Evolutionary conservation across 2,888 invertebrate genomes (phyloP).

Genomic region (Palloptera scutellata): DNA sequence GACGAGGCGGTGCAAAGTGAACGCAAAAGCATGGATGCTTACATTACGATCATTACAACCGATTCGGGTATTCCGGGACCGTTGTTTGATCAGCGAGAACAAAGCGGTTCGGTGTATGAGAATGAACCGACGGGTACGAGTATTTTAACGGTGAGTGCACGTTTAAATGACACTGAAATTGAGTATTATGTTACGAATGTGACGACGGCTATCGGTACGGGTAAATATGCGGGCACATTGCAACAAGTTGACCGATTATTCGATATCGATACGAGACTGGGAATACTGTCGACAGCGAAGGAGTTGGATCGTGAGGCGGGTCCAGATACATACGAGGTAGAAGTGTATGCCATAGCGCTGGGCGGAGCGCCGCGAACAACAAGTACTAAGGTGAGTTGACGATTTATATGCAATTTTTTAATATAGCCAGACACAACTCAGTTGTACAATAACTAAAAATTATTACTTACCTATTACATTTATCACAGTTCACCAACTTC

Average conservation of each 20-base stretch:
- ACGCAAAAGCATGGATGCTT: conserved; percentile 85
- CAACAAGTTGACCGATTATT: conserved; percentile 87
- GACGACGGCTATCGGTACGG: conserved; percentile 64
- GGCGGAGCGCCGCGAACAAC: conserved; percentile 78
- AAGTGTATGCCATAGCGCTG: conserved; percentile 83
- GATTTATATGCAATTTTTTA: not conserved
- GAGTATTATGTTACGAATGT: conserved; percentile 93
- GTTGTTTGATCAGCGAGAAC: conserved; percentile 71
- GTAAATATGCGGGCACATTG: conserved; percentile 46
- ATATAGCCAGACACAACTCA: not conserved
- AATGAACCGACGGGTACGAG: conserved; percentile 89
- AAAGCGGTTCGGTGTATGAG: conserved; percentile 84
- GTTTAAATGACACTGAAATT: conserved; percentile 72
- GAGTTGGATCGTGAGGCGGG: conserved; percentile 86
- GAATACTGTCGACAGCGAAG: conserved; percentile 85
- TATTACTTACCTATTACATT: too few relatives aligned
- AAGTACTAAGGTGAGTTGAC: conserved; percentile 79
- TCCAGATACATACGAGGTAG: conserved; percentile 82
- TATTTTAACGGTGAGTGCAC: conserved; percentile 81
- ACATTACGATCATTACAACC: conserved; percentile 79
- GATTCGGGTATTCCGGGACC: conserved; percentile 63
- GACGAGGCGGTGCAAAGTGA: conserved; percentile 92
- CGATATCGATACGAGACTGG: conserved; percentile 87
- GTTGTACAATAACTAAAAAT: too few relatives aligned
- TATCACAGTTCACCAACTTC: too few relatives aligned